A percentile compares a stretch with the other conserved stretches of the same genome.
phyloP scores from a whole-genome alignment of 2,888 invertebrate species.

The Noctua fimbriata region DNA sequence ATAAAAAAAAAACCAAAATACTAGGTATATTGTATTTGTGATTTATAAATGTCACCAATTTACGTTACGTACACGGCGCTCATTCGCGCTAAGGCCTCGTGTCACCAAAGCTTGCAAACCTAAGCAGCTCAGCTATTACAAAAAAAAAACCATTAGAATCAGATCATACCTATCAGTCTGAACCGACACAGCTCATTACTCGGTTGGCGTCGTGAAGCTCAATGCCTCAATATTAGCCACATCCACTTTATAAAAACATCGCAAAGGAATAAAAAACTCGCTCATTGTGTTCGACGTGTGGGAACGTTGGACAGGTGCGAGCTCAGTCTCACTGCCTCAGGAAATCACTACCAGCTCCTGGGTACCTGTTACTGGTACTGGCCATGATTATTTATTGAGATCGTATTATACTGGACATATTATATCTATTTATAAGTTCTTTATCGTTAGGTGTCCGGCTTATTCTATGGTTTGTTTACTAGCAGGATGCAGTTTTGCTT shows the following conservation, averaged over 20 bases:
- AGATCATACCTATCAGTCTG: not conserved
- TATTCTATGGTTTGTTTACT: slow-evolving; percentile 38
- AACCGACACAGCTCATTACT: slow-evolving; percentile 44
- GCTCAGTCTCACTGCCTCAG: slow-evolving; percentile 78
- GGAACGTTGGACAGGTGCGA: slow-evolving; percentile 85
- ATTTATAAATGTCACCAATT: not conserved
- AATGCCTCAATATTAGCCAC: slow-evolving; percentile 68
- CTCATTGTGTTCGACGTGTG: slow-evolving; percentile 85
- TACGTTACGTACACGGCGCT: not conserved
- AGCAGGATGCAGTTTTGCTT: slow-evolving; percentile 1
- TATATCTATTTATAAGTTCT: slow-evolving; percentile 48
- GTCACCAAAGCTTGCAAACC: not conserved
- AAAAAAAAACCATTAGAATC: not conserved
- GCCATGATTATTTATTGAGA: slow-evolving; percentile 70
- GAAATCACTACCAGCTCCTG: slow-evolving; percentile 84
- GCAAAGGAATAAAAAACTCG: slow-evolving; percentile 84
- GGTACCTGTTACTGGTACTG: slow-evolving; percentile 54
- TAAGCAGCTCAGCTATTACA: not conserved
- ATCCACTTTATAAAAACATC: slow-evolving; percentile 81
- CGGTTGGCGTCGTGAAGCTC: slow-evolving; percentile 49
- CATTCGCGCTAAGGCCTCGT: not conserved
- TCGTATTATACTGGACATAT: slow-evolving; percentile 52
- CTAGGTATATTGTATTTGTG: too few relatives aligned
- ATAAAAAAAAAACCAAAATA: too few relatives aligned
- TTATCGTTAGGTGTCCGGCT: slow-evolving; percentile 4